Percentiles rank a stretch among this genome's conserved stretches.
These are phyloP conservation scores for Meloidogyne hapla DNA, from an alignment of 1,140 invertebrate genomes.

Conservation along the genomic window DNA sequence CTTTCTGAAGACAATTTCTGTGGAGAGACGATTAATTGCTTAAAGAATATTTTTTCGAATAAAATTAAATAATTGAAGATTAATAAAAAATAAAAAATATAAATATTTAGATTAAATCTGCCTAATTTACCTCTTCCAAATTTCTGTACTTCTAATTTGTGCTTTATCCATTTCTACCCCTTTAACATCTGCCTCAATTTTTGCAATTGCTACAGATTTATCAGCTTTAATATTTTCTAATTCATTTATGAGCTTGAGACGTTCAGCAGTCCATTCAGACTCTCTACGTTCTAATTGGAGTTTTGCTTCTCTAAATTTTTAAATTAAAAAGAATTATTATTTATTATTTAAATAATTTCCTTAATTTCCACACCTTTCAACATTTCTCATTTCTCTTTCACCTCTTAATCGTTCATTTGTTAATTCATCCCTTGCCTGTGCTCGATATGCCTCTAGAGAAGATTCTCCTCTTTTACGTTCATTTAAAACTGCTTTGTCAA, in stretches of 20 bases:
- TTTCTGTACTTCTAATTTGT: neutral
- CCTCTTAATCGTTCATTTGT: neutral
- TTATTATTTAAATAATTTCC: neutral
- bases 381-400: neutral
- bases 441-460: neutral
- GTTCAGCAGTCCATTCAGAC: neutral
- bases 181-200: neutral
- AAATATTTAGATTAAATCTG: too few species aligned
- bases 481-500: neutral
- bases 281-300: neutral
- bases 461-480: neutral
- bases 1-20: too few species aligned
- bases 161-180: neutral
- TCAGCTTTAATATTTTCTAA: neutral
- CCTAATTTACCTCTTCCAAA: neutral
- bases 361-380: neutral
- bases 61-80: too few species aligned
- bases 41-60: too few species aligned
- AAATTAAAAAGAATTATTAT: neutral
- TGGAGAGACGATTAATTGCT: too few species aligned
- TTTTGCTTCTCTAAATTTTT: neutral
- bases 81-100: too few species aligned
- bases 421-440: neutral
- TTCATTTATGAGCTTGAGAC: conserved; percentile 1
- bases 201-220: neutral